Base-by-base conservation (phyloP, 2,797 vertebrate species). In the Potorous gilbertii region DNA sequence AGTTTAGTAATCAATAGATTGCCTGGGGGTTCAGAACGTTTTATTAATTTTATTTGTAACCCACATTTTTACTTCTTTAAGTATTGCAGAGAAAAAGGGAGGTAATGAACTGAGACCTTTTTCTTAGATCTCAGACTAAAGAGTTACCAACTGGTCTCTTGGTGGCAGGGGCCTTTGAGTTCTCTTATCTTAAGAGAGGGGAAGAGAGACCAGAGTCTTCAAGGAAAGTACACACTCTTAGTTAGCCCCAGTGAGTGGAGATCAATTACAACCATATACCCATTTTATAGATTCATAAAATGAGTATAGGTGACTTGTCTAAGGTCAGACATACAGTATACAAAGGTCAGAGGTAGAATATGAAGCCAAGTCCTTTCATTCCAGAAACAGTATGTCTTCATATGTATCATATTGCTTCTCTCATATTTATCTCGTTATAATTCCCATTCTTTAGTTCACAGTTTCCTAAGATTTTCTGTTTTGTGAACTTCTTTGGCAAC, bases 261-360 rank as follows among this genome's bases (percentile, higher is more conserved):
- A 46, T 74, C 66, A 74, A 13, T 90, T 54, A 24, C 66, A 90
- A 52, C 28, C 8, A 1, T 52, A 52, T 24, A 1, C 40, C 13
- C 50, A 90, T 54, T 54, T 90, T 90, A 46, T 14, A 31, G 90
- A 55, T n/a, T 55, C 57, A 92, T 52, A 93, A 95, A 93, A 90
- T 40, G 66, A 95, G 21, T 62, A 56, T 1, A 56, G 55, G n/a
- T 52, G 57, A 62, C 0, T n/a, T n/a, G 55, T 55, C 34, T 16
- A 74, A 40, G 16, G 62, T 74, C 34, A 5, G 57, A 93, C 66
- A 0, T 0, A 95, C 96, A 94, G 62, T 74, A 55, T 50, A 57
- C 16, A 54, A 50, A 57, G 54, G 89, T 91, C 96, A 90, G 40
- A 3, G 95, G 29, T 92, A 1, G 8, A 62, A 8, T 55, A 55